Evolutionary conservation across 2,113 vertebrate species (phyloP).

Genomic region (Empidonax alnorum): DNA sequence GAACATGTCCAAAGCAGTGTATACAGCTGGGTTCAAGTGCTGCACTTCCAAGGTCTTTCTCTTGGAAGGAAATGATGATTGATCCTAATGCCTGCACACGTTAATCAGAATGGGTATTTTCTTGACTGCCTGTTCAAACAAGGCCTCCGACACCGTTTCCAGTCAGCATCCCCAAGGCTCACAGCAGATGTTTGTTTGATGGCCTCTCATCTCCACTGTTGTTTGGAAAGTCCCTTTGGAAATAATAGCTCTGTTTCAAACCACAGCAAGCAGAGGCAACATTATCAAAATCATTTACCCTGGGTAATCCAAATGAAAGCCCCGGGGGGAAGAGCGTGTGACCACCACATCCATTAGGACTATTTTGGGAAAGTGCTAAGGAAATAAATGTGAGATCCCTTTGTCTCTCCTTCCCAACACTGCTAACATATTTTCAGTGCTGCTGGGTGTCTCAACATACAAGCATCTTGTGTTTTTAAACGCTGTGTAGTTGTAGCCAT

Average conservation of each 20-base stretch:
- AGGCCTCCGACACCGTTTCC: background rate
- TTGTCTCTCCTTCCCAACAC: background rate
- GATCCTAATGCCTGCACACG: constrained; percentile 30
- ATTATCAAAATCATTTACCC: constrained; percentile 18
- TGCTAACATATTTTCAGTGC: background rate
- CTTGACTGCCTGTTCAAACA: constrained; percentile 4
- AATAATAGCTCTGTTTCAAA: constrained; percentile 33
- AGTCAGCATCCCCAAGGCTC: background rate
- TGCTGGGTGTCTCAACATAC: background rate
- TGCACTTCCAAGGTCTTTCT: constrained; percentile 37
- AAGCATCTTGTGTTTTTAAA: background rate
- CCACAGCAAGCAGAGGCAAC: constrained; percentile 5
- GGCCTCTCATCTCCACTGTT: background rate
- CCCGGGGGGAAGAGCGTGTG: background rate
- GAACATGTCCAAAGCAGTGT: background rate
- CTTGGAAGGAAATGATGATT: constrained; percentile 33
- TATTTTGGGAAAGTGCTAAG: background rate
- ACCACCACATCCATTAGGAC: background rate
- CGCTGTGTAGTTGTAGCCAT: background rate
- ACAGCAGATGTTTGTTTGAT: constrained; percentile 14
- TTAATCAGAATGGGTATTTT: constrained; percentile 49
- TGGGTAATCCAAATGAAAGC: background rate
- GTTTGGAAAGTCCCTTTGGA: constrained; percentile 50
- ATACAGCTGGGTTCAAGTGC: constrained; percentile 22
- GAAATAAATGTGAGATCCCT: background rate